These are phyloP conservation scores for Crenuchus spilurus DNA, from an alignment of 2,797 vertebrate genomes.

Conservation along the genomic window DNA sequence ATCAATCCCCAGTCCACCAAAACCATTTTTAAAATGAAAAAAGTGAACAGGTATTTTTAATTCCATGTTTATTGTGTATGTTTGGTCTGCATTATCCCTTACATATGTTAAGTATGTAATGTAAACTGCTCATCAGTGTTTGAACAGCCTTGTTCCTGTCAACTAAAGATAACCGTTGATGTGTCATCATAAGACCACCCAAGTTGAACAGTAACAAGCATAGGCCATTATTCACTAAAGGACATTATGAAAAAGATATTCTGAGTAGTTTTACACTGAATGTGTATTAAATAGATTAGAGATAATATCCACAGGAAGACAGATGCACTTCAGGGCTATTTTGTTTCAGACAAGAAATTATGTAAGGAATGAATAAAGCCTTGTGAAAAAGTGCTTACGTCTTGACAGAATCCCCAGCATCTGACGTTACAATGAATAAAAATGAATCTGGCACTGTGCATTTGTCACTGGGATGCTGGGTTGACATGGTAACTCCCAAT, in stretches of 20 bases:
- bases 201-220: conserved; percentile 5
- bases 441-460: conserved; percentile 12
- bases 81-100: not conserved
- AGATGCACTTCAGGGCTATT: not conserved
- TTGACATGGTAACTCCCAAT: conserved; percentile 1
- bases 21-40: not conserved
- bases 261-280: conserved; percentile 19
- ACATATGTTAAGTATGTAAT: not conserved
- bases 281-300: not conserved
- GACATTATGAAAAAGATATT: not conserved
- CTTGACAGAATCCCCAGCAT: not conserved
- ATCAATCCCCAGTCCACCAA: too few relatives aligned
- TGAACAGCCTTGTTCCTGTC: not conserved
- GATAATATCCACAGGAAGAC: not conserved
- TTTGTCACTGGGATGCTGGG: conserved; percentile 1
- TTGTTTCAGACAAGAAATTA: conserved; percentile 11
- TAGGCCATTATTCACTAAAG: conserved; percentile 2
- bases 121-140: not conserved
- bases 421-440: not conserved
- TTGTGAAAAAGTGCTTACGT: not conserved
- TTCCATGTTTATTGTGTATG: conserved; percentile 26
- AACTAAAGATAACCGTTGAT: not conserved
- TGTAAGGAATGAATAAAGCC: not conserved
- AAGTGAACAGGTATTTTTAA: not conserved
- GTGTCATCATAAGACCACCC: conserved; percentile 12